These are phyloP conservation scores for Elaphurus davidianus DNA, from an alignment of 2,113 vertebrate species.

Conservation along the genomic window DNA sequence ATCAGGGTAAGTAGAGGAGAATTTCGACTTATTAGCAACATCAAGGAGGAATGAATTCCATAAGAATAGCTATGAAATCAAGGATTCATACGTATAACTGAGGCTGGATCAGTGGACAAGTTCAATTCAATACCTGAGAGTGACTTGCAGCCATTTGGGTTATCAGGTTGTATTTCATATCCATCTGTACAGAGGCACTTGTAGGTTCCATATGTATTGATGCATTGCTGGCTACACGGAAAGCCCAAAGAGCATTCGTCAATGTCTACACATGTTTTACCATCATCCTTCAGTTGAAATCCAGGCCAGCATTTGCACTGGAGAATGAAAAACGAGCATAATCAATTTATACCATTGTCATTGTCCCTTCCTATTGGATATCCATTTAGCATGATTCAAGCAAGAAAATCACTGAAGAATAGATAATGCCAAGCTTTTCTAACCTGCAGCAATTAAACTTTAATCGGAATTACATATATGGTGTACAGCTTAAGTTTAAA, in stretches of 20 bases:
- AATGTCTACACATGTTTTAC: slow-evolving; percentile 94
- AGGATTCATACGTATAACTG: background rate
- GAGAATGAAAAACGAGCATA: slow-evolving; percentile 58
- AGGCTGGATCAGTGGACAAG: background rate
- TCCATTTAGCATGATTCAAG: background rate
- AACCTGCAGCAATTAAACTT: background rate
- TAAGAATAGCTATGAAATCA: background rate
- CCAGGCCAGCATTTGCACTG: slow-evolving; percentile 99
- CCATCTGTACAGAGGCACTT: slow-evolving; percentile 95
- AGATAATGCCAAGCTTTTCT: background rate
- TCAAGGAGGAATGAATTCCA: background rate
- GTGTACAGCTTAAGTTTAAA: background rate
- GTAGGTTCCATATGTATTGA: slow-evolving; percentile 97
- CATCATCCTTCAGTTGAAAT: slow-evolving; percentile 95
- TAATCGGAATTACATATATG: background rate
- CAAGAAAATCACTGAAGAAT: background rate
- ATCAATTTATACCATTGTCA: slow-evolving; percentile 25
- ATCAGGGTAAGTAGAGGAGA: background rate
- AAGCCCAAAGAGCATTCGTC: slow-evolving; percentile 95
- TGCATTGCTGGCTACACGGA: slow-evolving; percentile 97
- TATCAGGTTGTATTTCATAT: slow-evolving; percentile 91
- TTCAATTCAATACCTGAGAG: slow-evolving; percentile 87
- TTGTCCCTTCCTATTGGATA: background rate
- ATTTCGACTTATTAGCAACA: background rate
- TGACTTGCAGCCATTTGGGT: slow-evolving; percentile 92